Conservation (phyloP, 2,797 vertebrate species). For the Pseudochirops cupreus region DNA sequence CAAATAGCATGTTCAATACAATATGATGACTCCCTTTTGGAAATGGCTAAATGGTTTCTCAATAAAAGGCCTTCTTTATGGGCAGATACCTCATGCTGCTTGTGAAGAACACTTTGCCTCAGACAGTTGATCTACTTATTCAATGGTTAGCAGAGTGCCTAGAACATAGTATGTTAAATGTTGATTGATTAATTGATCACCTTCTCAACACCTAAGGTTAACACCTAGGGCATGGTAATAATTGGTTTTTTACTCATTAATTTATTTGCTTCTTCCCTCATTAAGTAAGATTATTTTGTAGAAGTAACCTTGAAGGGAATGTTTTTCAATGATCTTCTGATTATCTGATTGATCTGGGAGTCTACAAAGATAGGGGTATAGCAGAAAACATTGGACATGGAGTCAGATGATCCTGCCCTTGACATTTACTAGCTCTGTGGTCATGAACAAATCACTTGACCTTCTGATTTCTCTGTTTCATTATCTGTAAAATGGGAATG, state of each 20-base stretch:
- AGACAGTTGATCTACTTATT: neutral
- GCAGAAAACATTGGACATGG: neutral
- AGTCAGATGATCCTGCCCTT: neutral
- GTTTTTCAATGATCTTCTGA: too few species aligned
- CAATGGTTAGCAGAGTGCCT: neutral
- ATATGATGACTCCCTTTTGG: neutral
- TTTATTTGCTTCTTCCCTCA: too few species aligned
- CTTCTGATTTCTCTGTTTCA: constrained; percentile 23
- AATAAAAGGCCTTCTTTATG: neutral
- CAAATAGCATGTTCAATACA: neutral
- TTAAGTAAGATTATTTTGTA: too few species aligned
- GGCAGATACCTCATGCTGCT: neutral
- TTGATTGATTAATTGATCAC: neutral
- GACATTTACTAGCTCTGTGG: constrained; percentile 2
- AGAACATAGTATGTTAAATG: neutral
- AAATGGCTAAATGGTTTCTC: neutral
- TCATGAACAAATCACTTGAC: constrained; percentile 30
- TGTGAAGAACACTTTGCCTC: neutral
- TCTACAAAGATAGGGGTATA: neutral
- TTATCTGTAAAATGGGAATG: constrained; percentile 16
- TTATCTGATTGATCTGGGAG: neutral
- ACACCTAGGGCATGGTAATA: neutral
- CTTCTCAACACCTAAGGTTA: neutral
- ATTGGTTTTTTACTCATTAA: too few species aligned
- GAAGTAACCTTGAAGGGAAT: too few species aligned